Base-by-base conservation (phyloP, 2,888 invertebrate species). In the Gymnosoma rotundatum region DNA sequence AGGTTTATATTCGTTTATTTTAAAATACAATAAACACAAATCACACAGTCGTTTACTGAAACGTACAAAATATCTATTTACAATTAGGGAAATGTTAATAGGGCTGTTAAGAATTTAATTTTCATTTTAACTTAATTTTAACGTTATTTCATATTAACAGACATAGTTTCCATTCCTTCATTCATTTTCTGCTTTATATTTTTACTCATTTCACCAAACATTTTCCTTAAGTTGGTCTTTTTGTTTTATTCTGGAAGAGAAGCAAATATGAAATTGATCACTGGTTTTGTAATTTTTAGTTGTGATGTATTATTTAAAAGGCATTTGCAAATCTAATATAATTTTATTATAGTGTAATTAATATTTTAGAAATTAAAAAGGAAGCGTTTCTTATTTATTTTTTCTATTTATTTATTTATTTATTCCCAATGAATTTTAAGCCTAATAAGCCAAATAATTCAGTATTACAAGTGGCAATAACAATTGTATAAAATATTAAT, bases 131-230 rank as follows among this genome's bases (percentile, higher is more conserved):
- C 21, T n/a, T n/a, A n/a, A n/a, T n/a, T n/a, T n/a, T n/a, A n/a
- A n/a, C n/a, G n/a, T n/a, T n/a, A n/a, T n/a, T n/a, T n/a, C 25
- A 6, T 32, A 20, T 0, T 16, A 54, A 54, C 69, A 42, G 61
- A 74, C 63, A 48, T 14, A 21, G 7, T 10, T 25, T 32, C n/a
- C 20, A 25, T 50, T n/a, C n/a, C n/a, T 4, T 32, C n/a, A n/a
- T 36, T 69, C 16, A 3, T 56, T 69, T 58, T 58, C 6, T 48
- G 6, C 14, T 52, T n/a, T 18, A 4, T 18, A n/a, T n/a, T 50
- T 50, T 50, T 50, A 18, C 12, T 50, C n/a, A 58, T 70, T 72
- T 72, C 48, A 42, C 32, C 58, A 70, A 70, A 25, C 20, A 45
- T 18, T 67, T 48, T 56, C 21, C 9, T 7, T 14, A 32, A 58